Percentiles rank a stretch among this genome's conserved stretches.
Evolutionary conservation across 2,113 vertebrate genomes (phyloP).

Genomic region (Psammodynastes pulverulentus): DNA sequence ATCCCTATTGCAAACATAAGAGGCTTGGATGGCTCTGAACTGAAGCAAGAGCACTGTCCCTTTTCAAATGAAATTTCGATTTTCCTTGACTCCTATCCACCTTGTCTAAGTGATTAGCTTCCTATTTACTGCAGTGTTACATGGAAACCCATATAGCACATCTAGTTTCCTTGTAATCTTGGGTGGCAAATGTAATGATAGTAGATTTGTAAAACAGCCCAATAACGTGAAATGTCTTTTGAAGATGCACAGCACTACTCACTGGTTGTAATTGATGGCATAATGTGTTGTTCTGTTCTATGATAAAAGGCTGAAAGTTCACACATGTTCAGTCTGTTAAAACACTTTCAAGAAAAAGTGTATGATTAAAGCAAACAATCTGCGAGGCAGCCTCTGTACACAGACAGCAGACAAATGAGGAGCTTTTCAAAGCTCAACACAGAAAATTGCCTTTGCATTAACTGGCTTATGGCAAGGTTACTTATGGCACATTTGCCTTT

Average conservation of each 20-base stretch:
- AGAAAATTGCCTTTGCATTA: slow-evolving; percentile 49
- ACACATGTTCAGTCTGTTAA: slow-evolving; percentile 12
- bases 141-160: neutral
- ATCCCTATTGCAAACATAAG: neutral
- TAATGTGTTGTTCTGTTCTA: neutral
- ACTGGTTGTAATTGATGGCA: neutral
- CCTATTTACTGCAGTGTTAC: neutral
- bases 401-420: slow-evolving; percentile 45
- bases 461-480: slow-evolving; percentile 48
- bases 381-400: slow-evolving; percentile 39
- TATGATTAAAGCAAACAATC: slow-evolving; percentile 39
- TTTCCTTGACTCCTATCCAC: neutral
- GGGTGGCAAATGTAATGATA: neutral
- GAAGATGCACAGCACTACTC: neutral
- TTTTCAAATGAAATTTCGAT: neutral
- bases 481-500: slow-evolving; percentile 53
- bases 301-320: neutral
- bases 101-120: neutral
- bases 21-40: neutral
- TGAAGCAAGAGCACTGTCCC: neutral
- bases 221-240: neutral
- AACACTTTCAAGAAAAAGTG: neutral
- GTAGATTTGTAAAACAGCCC: neutral
- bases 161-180: neutral
- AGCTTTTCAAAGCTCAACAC: slow-evolving; percentile 42